phyloP scores from a whole-genome alignment of 2,797 vertebrate species.

The Sardinella longiceps region DNA sequence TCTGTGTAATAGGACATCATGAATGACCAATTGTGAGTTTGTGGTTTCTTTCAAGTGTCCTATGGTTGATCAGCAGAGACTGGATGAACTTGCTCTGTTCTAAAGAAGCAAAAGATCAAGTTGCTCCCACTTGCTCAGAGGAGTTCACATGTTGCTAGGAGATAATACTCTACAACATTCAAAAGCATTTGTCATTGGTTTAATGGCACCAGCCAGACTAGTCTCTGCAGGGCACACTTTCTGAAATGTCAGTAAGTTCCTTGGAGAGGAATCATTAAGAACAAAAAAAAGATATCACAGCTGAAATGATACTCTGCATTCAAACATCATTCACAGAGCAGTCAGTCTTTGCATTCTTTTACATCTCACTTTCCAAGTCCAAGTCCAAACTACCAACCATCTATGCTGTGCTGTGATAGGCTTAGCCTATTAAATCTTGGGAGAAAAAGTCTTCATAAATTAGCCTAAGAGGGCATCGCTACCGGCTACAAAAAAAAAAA shows the following conservation, averaged over 20 bases:
- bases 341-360: background rate
- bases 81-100: conserved; percentile 66
- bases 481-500: background rate
- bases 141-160: conserved; percentile 69
- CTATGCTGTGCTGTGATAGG: no score
- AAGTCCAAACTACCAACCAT: background rate
- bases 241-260: conserved; percentile 38
- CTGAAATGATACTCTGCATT: background rate
- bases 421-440: no score
- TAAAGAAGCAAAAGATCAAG: conserved; percentile 69
- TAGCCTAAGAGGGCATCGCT: background rate
- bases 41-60: conserved; percentile 52
- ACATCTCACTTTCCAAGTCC: background rate
- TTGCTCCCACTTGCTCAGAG: conserved; percentile 72
- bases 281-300: background rate
- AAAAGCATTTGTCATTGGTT: conserved; percentile 64
- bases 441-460: background rate
- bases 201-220: conserved; percentile 70
- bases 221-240: conserved; percentile 61
- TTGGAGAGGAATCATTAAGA: conserved; percentile 7
- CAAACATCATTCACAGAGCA: conserved; percentile 2
- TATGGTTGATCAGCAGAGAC: conserved; percentile 54
- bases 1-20: background rate
- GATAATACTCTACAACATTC: conserved; percentile 73
- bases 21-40: conserved; percentile 3